phyloP scores from a whole-genome alignment of 2,888 invertebrate genomes.

The Chromoteleia sp. region DNA sequence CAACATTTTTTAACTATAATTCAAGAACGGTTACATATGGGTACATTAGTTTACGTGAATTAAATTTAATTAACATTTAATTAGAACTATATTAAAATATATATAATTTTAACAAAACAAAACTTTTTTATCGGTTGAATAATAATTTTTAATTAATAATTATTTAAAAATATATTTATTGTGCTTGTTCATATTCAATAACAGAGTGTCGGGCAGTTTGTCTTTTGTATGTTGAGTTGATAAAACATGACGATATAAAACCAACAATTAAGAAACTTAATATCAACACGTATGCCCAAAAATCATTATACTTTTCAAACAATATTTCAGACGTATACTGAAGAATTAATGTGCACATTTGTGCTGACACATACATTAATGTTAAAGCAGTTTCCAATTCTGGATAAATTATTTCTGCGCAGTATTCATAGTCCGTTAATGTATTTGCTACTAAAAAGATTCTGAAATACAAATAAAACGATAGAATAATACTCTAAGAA shows the following conservation, averaged over 20 bases:
- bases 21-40: no score
- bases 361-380: no score
- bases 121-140: no score
- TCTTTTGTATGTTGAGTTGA: neutral
- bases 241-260: neutral
- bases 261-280: neutral
- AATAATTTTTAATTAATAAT: no score
- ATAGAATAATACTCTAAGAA: no score
- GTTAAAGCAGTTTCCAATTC: neutral
- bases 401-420: constrained; percentile 17
- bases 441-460: neutral
- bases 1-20: no score
- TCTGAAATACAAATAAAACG: no score
- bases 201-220: neutral
- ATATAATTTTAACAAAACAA: no score
- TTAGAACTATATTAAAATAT: no score
- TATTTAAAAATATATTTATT: neutral
- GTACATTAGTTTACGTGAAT: no score
- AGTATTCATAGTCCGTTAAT: constrained; percentile 10
- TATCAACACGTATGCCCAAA: neutral
- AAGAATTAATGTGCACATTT: no score
- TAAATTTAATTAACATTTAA: no score
- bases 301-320: neutral
- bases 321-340: neutral
- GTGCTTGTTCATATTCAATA: neutral